phyloP scores from a whole-genome alignment of 2,113 vertebrate species.

The Benitochromis conjunctus region DNA sequence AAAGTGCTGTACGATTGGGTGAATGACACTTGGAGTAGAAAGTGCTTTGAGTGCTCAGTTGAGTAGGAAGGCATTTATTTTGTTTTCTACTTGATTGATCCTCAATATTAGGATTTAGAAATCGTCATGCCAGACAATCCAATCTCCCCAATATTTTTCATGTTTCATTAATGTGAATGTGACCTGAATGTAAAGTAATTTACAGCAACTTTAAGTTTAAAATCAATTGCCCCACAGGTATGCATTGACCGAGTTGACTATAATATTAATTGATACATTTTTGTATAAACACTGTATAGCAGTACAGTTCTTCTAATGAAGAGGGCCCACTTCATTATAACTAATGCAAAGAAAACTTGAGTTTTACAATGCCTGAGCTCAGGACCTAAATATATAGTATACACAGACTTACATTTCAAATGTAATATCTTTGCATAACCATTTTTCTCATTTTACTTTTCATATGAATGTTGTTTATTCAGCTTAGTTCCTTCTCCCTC shows the following conservation, averaged over 20 bases:
- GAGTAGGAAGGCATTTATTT: neutral
- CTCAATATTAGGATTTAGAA: neutral
- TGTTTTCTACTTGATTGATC: fast-evolving
- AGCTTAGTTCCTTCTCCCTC: neutral
- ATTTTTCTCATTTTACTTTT: neutral
- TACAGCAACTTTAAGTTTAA: neutral
- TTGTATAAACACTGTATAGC: no score
- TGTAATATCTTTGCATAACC: neutral
- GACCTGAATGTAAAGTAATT: neutral
- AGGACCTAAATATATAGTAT: neutral
- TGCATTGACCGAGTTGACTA: no score
- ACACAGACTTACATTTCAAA: neutral
- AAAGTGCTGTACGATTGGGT: neutral
- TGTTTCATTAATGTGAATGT: neutral
- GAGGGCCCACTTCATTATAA: no score
- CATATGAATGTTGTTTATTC: neutral
- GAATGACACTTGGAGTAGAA: neutral
- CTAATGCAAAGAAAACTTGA: neutral
- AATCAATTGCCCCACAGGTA: no score
- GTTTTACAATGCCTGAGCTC: neutral
- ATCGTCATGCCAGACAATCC: neutral
- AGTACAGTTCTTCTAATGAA: no score
- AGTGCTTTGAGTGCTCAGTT: neutral
- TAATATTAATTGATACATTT: no score
- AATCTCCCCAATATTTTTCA: neutral